These are phyloP conservation scores for Ammodytes dubius DNA, from an alignment of 2,113 vertebrate species.

Conservation along the genomic window DNA sequence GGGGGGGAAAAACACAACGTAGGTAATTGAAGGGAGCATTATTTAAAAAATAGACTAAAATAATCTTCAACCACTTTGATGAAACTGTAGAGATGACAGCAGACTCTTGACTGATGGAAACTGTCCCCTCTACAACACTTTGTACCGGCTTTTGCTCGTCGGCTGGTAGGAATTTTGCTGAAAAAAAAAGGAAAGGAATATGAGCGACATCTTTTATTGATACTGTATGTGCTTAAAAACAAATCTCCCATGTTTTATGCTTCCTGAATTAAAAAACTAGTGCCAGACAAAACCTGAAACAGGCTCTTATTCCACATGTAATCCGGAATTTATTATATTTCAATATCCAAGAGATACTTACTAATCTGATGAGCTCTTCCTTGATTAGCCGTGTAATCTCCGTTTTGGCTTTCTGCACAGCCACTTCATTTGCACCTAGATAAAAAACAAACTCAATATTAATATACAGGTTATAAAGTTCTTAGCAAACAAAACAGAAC, in stretches of 20 bases:
- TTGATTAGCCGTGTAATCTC: slow-evolving; percentile 99
- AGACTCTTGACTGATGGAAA: background rate
- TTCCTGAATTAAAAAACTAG: background rate
- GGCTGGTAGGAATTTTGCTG: slow-evolving; percentile 99
- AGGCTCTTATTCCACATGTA: background rate
- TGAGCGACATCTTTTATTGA: background rate
- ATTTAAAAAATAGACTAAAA: slow-evolving; percentile 72
- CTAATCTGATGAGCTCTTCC: slow-evolving; percentile 98
- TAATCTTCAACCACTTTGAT: slow-evolving; percentile 35
- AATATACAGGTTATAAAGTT: background rate
- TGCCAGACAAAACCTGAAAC: background rate
- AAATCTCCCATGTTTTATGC: background rate
- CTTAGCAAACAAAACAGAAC: background rate
- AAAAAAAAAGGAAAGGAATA: slow-evolving; percentile 40
- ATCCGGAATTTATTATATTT: background rate
- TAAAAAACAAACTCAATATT: slow-evolving; percentile 41
- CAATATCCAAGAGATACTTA: slow-evolving; percentile 78
- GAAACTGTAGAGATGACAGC: slow-evolving; percentile 25
- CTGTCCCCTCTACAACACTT: slow-evolving; percentile 90
- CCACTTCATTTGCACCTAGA: slow-evolving; percentile 96
- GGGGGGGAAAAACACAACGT: background rate
- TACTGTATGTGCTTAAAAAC: background rate
- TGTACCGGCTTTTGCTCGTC: slow-evolving; percentile 98
- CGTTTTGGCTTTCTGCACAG: slow-evolving; percentile 98
- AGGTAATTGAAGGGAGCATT: slow-evolving; percentile 17